Base-by-base conservation (phyloP, 2,888 invertebrate species). In the Erebia ligea region DNA sequence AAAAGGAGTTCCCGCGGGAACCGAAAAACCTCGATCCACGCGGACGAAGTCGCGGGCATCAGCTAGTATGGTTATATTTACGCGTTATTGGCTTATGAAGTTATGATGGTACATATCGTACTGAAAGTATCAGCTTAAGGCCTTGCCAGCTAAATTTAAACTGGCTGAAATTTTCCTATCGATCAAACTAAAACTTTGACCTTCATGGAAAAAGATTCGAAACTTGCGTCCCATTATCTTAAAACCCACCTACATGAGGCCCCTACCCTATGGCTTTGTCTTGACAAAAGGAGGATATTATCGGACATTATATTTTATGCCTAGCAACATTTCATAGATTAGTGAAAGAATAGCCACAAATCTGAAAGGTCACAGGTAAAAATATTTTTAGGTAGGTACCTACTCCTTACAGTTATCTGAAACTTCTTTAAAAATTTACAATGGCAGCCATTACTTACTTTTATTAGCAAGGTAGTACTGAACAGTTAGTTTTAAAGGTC, bases 131-230 rank as follows among this genome's bases (percentile, higher is more conserved):
- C 57, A 25, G 10, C 11, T 11, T 17, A 40, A 66, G 58, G 58
- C 63, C 64, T 40, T 56, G 59, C 61, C 21, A 17, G 52, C 63
- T 69, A 73, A 68, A 66, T 71, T 67, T 69, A 69, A 73, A 64
- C 45, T 64, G 40, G 19, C 69, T 69, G 63, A 67, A 71, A 71
- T 71, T 67, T 64, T 52, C 62, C 6, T 48, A 56, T 56, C 25
- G 45, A 15, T 62, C 50, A 50, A 56, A 59, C 45, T 62, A 42
- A 50, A 56, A 59, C 45, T 62, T 62, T 61, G 64, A 13, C 64
- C 69, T 69, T 72, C 67, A 58, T 63, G 52, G 56, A 66, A 40
- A n/a, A 63, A 50, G 1, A 45, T 59, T 21, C 52, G 56, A 63
- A 25, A 40, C 48, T 48, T 62, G 19, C 15, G 13, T 13, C 34